These are phyloP conservation scores for Clitarchus hookeri DNA, from an alignment of 2,888 invertebrate species.

Conservation along the genomic window DNA sequence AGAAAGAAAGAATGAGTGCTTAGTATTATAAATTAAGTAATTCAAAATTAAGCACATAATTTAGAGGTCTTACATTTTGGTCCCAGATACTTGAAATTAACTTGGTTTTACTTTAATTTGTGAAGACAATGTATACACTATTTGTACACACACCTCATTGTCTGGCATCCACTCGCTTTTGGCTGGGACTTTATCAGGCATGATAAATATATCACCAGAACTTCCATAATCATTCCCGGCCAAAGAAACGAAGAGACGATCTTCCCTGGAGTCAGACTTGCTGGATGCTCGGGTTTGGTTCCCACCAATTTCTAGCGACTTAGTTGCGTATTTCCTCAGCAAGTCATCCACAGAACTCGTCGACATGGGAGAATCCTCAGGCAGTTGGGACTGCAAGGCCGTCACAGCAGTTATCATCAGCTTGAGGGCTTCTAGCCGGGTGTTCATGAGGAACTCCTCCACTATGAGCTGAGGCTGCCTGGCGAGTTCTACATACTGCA, in stretches of 20 bases:
- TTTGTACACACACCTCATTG: slow-evolving; percentile 57
- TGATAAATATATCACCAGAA: slow-evolving; percentile 65
- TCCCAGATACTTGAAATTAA: no score
- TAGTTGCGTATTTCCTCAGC: slow-evolving; percentile 68
- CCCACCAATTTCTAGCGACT: slow-evolving; percentile 73
- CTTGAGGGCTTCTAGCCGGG: slow-evolving; percentile 69
- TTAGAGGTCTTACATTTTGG: no score
- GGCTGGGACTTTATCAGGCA: slow-evolving; percentile 76
- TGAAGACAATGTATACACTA: no score
- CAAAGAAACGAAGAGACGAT: slow-evolving; percentile 63
- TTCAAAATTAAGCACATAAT: no score
- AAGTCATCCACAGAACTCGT: slow-evolving; percentile 55
- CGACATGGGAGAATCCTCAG: slow-evolving; percentile 37
- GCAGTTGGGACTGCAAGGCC: slow-evolving; percentile 49
- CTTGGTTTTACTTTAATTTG: no score
- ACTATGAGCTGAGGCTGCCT: slow-evolving; percentile 73
- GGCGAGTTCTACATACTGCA: slow-evolving; percentile 66
- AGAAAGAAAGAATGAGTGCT: no score
- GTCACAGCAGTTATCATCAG: slow-evolving; percentile 63
- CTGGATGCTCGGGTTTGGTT: slow-evolving; percentile 45
- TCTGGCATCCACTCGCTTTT: slow-evolving; percentile 84
- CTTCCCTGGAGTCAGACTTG: slow-evolving; percentile 56
- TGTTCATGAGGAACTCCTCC: slow-evolving; percentile 88
- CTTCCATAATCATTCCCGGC: slow-evolving; percentile 60
- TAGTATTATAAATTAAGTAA: no score